Evolutionary conservation across 2,113 vertebrate genomes (phyloP).

Genomic region (Macrotis lagotis): DNA sequence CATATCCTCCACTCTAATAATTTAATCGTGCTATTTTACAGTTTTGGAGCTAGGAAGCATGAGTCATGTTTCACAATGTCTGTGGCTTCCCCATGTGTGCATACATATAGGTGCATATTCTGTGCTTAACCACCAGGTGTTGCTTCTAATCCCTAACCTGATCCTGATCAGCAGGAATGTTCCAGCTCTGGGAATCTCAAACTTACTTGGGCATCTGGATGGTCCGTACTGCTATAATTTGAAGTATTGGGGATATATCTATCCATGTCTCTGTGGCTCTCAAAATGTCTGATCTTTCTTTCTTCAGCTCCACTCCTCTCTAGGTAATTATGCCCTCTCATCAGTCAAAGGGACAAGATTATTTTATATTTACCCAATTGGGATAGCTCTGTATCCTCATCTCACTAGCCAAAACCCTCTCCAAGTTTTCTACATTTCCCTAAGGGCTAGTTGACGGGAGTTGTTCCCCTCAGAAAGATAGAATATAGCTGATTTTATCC

Average conservation of each 20-base stretch:
- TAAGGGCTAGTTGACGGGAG: neutral
- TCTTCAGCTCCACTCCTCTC: neutral
- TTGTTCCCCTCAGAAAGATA: neutral
- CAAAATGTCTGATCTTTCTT: neutral
- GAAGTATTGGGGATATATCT: neutral
- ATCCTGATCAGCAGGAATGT: neutral
- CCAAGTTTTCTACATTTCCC: neutral
- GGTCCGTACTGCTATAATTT: neutral
- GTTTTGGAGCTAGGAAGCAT: neutral
- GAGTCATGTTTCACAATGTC: neutral
- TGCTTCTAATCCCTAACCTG: neutral
- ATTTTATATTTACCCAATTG: neutral
- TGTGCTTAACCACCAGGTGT: neutral
- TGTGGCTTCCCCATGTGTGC: neutral
- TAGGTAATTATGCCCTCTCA: neutral
- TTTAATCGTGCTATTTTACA: neutral
- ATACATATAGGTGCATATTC: no score
- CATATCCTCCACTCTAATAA: neutral
- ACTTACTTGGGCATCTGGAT: neutral
- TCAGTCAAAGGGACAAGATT: neutral
- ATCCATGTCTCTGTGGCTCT: neutral
- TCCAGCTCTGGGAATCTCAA: neutral
- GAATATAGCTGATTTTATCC: neutral
- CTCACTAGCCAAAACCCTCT: neutral
- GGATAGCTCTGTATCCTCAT: neutral